Percentiles rank a stretch among this genome's conserved stretches.
Conservation (phyloP, 1,140 invertebrate genomes). For the Uloborus diversus region DNA sequence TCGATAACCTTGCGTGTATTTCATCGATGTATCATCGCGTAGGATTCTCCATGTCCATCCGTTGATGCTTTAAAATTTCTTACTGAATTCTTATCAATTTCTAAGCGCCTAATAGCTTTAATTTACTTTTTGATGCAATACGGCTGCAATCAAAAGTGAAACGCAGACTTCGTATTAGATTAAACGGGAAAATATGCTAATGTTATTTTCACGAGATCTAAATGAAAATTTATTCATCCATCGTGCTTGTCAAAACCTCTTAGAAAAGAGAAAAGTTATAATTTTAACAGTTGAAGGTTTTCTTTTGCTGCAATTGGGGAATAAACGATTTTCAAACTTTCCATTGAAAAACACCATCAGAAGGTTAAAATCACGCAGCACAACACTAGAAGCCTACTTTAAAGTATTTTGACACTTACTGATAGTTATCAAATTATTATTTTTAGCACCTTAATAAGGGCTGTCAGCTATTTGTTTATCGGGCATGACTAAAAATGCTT, state of each 20-base stretch:
- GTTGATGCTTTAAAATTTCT: conserved; percentile 47
- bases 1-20: conserved; percentile 23
- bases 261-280: not conserved
- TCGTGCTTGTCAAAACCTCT: not conserved
- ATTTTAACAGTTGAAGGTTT: not conserved
- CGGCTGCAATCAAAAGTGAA: not conserved
- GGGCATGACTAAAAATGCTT: no score
- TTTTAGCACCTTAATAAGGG: no score
- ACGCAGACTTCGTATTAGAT: not conserved
- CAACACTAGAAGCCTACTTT: no score
- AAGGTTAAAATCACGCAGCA: no score
- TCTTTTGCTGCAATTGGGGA: no score
- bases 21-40: conserved; percentile 35
- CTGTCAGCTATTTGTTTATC: no score
- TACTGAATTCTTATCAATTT: conserved; percentile 49
- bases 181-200: not conserved
- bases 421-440: no score
- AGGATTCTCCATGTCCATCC: not conserved
- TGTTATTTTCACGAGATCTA: not conserved
- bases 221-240: not conserved
- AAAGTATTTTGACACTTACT: no score
- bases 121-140: not conserved
- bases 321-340: no score
- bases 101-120: conserved; percentile 20
- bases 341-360: no score